Base-by-base conservation (phyloP, 2,113 vertebrate genomes). In the Periophthalmodon schlosseri region DNA sequence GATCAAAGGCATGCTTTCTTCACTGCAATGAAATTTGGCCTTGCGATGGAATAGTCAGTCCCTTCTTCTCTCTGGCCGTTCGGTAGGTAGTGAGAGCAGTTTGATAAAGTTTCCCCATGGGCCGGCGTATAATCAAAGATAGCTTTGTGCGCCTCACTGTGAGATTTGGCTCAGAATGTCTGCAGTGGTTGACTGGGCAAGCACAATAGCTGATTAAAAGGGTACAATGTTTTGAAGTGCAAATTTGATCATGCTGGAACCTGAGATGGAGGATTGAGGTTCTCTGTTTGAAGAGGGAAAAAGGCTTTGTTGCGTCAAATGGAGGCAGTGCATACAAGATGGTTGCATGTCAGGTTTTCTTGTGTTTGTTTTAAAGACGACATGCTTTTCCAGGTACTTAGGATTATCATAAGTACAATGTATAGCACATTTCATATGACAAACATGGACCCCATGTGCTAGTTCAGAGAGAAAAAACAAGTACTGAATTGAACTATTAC, bases 171-270 rank as follows among this genome's bases (percentile, higher is more conserved):
- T 86, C 50, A 89, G 88, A 93, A 92, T 88, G 82, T 89, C 82
- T 78, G 75, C 89, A 91, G 91, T 88, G 94, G 92, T 90, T 93
- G 94, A 94, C 72, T 86, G 91, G 92, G 87, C 70, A 20, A 82
- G 83, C 93, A 95, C 92, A 94, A 94, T 92, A 89, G 86, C 89
- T 95, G 91, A 94, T 95, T 95, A 96, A 91, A 87, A 85, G 85
- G 78, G 84, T 82, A 93, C 82, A 88, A 87, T 87, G 91, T 94
- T 95, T 90, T 95, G 93, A 94, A 95, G 94, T 96, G 93, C 92
- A 95, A 95, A 96, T 96, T 85, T 94, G 91, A 93, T 93, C 89
- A 74, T 70, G 88, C 75, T 80, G 86, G 85, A 86, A 91, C 90
- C 86, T 80, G 85, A 89, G 88, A 87, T 58, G 65, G 84, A 84